These are phyloP conservation scores for Limosa lapponica DNA, from an alignment of 2,797 vertebrate species.

Conservation along the genomic window DNA sequence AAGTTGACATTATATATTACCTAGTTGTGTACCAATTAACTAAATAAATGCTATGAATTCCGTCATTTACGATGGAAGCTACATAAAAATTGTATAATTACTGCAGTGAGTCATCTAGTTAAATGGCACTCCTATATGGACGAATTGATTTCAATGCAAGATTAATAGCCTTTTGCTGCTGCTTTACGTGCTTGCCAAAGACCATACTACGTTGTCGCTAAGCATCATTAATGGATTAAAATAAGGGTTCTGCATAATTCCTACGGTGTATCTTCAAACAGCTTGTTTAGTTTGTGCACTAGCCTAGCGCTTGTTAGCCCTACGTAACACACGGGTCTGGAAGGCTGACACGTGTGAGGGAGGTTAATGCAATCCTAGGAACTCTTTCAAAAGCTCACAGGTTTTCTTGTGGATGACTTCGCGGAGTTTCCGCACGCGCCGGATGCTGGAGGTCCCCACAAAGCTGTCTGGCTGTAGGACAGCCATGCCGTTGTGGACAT, in stretches of 20 bases:
- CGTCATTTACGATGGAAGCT: conserved; percentile 51
- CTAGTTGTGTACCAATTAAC: conserved; percentile 51
- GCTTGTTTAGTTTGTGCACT: conserved; percentile 32
- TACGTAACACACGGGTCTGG: conserved; percentile 16
- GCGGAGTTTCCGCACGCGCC: conserved; percentile 88
- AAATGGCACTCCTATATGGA: conserved; percentile 45
- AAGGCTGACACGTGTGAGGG: not conserved
- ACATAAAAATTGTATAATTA: conserved; percentile 44
- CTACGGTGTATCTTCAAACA: conserved; percentile 44
- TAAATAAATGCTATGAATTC: conserved; percentile 52
- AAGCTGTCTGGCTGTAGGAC: conserved; percentile 93
- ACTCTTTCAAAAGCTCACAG: conserved; percentile 93
- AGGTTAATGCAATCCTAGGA: conserved; percentile 86
- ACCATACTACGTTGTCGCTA: conserved; percentile 58
- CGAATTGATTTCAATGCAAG: conserved; percentile 29
- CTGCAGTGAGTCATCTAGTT: conserved; percentile 54
- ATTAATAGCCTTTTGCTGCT: conserved; percentile 64
- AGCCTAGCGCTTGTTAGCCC: conserved; percentile 63
- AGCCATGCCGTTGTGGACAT: conserved; percentile 92
- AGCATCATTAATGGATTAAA: conserved; percentile 69
- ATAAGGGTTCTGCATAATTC: conserved; percentile 58
- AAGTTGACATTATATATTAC: conserved; percentile 14
- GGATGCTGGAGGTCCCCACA: conserved; percentile 85
- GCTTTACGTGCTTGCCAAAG: conserved; percentile 57
- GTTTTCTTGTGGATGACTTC: conserved; percentile 96